Evolutionary conservation across 2,113 vertebrate species (phyloP).

Genomic region (Charadrius vociferus): DNA sequence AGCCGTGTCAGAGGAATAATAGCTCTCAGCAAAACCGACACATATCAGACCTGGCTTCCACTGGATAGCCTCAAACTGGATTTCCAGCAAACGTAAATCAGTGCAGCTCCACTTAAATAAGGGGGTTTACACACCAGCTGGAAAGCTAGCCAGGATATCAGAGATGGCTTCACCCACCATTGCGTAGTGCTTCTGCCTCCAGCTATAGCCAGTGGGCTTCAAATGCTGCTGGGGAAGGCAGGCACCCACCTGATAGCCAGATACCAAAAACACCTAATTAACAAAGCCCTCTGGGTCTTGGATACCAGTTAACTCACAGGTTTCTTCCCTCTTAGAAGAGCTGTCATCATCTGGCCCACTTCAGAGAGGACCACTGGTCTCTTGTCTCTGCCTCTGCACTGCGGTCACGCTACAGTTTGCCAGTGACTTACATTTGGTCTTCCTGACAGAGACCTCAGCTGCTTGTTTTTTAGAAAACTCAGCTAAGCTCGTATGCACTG

Average conservation of each 20-base stretch:
- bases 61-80: not conserved
- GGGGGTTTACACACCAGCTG: not conserved
- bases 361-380: not conserved
- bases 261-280: not conserved
- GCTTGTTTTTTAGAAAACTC: not conserved
- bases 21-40: not conserved
- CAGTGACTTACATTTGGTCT: not conserved
- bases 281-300: not conserved
- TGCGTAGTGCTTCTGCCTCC: not conserved
- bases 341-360: not conserved
- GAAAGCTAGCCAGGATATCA: not conserved
- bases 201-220: accelerated
- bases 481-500: not conserved
- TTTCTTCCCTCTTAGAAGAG: not conserved
- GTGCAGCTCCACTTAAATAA: not conserved
- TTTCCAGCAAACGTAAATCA: slow-evolving; percentile 41
- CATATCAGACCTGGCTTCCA: not conserved
- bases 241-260: not conserved
- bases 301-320: not conserved
- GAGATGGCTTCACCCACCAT: not conserved
- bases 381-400: not conserved
- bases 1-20: not conserved
- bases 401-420: accelerated
- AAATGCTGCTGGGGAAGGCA: not conserved
- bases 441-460: not conserved